Evolutionary conservation across 2,888 invertebrate species (phyloP).

Genomic region (Xestia c-nigrum): DNA sequence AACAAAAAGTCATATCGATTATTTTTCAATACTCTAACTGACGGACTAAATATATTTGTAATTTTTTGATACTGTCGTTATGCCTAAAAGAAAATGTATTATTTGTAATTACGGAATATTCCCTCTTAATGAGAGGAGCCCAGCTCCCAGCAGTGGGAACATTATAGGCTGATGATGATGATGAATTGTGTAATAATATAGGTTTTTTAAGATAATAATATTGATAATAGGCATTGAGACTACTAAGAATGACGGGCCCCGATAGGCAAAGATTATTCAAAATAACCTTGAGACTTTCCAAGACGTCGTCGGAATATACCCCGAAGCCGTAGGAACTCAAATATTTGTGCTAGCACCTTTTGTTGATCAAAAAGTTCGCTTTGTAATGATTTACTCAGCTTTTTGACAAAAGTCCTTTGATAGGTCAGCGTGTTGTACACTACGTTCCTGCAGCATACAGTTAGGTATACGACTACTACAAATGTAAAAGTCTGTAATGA

Average conservation of each 20-base stretch:
- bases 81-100: neutral
- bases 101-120: neutral
- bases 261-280: neutral
- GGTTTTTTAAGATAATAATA: neutral
- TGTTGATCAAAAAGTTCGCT: neutral
- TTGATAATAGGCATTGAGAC: neutral
- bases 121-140: no score
- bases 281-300: neutral
- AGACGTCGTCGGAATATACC: neutral
- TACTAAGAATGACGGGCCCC: neutral
- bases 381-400: neutral
- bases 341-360: neutral
- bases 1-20: no score
- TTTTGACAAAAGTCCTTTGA: neutral
- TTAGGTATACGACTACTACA: no score
- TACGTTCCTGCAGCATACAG: no score
- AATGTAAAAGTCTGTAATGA: no score
- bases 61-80: no score
- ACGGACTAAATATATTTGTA: no score
- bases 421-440: no score
- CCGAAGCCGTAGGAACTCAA: neutral
- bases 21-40: no score
- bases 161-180: no score
- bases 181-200: neutral
- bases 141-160: no score